phyloP scores from a whole-genome alignment of 1,140 invertebrate genomes.

The Rhopalosiphum padi region DNA sequence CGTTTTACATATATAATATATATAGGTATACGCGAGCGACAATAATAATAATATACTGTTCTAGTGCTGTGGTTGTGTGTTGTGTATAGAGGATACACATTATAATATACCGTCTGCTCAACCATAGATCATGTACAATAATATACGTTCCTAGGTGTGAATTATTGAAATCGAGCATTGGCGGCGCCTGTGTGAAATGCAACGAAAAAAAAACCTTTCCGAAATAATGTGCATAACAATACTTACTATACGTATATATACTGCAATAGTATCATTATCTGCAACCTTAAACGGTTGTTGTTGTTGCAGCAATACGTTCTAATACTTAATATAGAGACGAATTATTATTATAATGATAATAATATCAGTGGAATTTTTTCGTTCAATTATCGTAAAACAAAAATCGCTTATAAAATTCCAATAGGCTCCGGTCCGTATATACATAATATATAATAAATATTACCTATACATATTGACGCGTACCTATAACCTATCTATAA shows the following conservation, averaged over 20 bases:
- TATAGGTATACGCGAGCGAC: not conserved
- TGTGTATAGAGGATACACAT: not conserved
- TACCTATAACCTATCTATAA: too few species aligned
- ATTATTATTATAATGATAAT: not conserved
- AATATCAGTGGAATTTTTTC: not conserved
- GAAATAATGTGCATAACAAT: not conserved
- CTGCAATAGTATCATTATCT: not conserved
- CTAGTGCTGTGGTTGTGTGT: not conserved
- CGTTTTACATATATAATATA: not conserved
- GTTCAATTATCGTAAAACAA: not conserved
- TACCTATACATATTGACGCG: not conserved
- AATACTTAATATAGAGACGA: not conserved
- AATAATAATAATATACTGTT: not conserved
- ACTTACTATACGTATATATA: not conserved
- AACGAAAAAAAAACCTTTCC: not conserved
- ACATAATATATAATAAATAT: not conserved
- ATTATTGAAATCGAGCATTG: not conserved
- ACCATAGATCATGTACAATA: not conserved
- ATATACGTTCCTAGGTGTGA: slow-evolving; percentile 2
- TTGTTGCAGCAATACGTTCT: not conserved
- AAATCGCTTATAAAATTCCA: not conserved
- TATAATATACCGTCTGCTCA: not conserved
- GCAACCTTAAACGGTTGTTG: not conserved
- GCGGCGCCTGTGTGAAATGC: not conserved
- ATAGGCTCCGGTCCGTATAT: not conserved